Percentiles rank a stretch among this genome's conserved stretches.
These are phyloP conservation scores for Orthonevra nobilis DNA, from an alignment of 2,888 invertebrate species.

Conservation along the genomic window DNA sequence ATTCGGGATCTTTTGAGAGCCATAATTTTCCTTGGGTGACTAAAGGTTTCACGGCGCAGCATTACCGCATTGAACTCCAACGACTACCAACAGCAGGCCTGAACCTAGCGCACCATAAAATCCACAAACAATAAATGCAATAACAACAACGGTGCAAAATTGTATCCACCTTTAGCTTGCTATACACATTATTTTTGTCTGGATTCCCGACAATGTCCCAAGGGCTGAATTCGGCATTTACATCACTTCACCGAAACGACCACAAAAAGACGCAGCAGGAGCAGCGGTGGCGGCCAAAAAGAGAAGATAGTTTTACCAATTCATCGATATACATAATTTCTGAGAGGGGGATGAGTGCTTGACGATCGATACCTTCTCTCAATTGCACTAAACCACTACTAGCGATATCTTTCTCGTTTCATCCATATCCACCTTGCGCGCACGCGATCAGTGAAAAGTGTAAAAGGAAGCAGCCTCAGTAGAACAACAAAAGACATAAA, in stretches of 20 bases:
- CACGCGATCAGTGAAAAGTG: slow-evolving; percentile 57
- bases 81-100: not conserved
- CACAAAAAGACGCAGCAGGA: slow-evolving; percentile 24
- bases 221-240: slow-evolving; percentile 47
- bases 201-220: slow-evolving; percentile 54
- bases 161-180: slow-evolving; percentile 40
- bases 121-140: slow-evolving; percentile 42
- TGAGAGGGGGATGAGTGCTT: slow-evolving; percentile 25
- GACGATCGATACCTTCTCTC: slow-evolving; percentile 48
- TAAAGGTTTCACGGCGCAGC: slow-evolving; percentile 37
- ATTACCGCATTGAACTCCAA: slow-evolving; percentile 33
- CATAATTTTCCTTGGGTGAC: slow-evolving; percentile 48
- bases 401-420: slow-evolving; percentile 19
- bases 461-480: slow-evolving; percentile 11
- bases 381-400: slow-evolving; percentile 37
- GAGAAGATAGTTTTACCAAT: slow-evolving; percentile 34
- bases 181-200: slow-evolving; percentile 16
- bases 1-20: slow-evolving; percentile 35
- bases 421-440: slow-evolving; percentile 58
- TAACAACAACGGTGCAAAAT: slow-evolving; percentile 43
- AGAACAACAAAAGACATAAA: slow-evolving; percentile 3
- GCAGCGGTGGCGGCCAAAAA: slow-evolving; percentile 7
- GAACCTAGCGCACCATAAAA: slow-evolving; percentile 14
- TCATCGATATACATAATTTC: slow-evolving; percentile 58
- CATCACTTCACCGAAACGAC: slow-evolving; percentile 14